phyloP scores from a whole-genome alignment of 2,888 invertebrate species.

The Drosophila siamana region DNA sequence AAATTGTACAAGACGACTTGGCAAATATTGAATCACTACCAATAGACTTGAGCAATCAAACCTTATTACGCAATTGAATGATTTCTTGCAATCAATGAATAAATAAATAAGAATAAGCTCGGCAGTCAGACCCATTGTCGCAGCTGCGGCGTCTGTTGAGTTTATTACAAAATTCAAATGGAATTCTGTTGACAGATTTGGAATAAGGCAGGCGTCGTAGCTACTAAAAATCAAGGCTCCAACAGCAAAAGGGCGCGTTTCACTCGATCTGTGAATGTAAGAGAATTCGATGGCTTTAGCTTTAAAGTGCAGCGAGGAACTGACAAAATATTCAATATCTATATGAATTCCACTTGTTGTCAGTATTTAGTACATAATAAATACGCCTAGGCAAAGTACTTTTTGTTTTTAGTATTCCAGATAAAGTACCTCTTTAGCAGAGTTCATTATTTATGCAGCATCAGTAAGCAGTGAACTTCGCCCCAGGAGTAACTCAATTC shows the following conservation, averaged over 20 bases:
- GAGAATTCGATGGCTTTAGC: no score
- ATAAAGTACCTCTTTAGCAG: slow-evolving; percentile 13
- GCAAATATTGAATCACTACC: neutral
- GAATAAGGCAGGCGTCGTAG: neutral
- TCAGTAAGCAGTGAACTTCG: neutral
- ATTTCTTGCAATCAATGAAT: neutral
- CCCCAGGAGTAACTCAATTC: neutral
- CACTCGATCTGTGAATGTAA: neutral
- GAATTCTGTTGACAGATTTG: neutral
- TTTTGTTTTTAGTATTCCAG: slow-evolving; percentile 1
- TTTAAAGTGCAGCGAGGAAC: no score
- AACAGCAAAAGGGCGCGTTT: neutral
- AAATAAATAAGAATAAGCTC: neutral
- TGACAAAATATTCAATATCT: neutral
- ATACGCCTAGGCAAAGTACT: neutral
- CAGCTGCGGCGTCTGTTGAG: neutral
- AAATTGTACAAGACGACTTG: neutral
- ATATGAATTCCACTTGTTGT: neutral
- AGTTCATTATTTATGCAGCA: slow-evolving; percentile 22
- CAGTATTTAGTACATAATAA: slow-evolving; percentile 10
- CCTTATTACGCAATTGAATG: neutral
- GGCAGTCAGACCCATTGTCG: neutral
- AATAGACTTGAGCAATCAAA: no score
- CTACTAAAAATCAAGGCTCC: neutral
- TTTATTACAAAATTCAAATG: neutral